Evolutionary conservation across 2,888 invertebrate genomes (phyloP).

Genomic region (Sarcophaga rosellei): DNA sequence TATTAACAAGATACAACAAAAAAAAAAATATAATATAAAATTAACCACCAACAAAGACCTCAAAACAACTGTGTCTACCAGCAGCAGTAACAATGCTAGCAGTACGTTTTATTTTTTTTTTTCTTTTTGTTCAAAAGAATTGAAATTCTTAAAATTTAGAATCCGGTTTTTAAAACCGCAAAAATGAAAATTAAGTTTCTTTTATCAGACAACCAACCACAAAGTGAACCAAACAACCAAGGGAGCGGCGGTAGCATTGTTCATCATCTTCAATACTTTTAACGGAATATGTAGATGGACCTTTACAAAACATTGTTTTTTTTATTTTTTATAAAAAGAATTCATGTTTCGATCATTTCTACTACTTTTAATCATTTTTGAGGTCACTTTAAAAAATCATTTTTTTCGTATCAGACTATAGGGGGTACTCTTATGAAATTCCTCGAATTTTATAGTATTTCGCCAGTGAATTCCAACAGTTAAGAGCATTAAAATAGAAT

Average conservation of each 20-base stretch:
- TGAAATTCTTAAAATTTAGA: constrained; percentile 1
- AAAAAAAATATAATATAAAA: neutral
- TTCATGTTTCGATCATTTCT: no score
- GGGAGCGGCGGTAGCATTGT: neutral
- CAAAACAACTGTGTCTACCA: neutral
- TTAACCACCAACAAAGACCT: neutral
- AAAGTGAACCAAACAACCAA: neutral
- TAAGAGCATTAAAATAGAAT: no score
- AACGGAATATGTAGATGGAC: neutral
- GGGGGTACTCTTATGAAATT: no score
- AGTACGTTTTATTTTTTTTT: no score
- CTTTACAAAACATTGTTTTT: no score
- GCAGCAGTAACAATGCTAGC: neutral
- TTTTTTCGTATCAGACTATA: no score
- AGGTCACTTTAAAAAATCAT: no score
- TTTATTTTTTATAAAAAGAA: no score
- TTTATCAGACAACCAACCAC: constrained; percentile 14
- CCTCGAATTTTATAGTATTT: no score
- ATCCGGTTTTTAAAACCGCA: constrained; percentile 58
- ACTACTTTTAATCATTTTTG: no score
- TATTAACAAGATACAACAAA: neutral
- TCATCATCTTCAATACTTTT: neutral
- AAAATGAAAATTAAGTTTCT: constrained; percentile 32
- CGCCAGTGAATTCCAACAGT: no score
- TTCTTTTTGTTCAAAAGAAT: neutral